Conservation (phyloP, 2,888 invertebrate species). For the Andrena haemorrhoa region DNA sequence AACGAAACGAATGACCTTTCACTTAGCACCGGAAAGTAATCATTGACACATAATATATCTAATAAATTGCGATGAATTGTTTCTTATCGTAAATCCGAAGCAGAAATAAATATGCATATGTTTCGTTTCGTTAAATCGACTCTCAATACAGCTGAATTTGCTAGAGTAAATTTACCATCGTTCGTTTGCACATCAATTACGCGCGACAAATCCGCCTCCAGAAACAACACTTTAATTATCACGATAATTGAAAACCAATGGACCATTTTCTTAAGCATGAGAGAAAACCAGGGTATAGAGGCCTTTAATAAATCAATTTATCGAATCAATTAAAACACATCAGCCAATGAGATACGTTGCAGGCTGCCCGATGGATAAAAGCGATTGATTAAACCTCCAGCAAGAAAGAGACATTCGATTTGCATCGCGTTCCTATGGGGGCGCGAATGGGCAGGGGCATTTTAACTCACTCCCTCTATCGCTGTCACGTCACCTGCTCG, state of each 20-base stretch:
- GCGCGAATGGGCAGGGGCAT: neutral
- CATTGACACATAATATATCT: too few species aligned
- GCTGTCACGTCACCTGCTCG: too few species aligned
- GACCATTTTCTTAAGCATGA: conserved; percentile 1
- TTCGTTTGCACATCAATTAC: conserved; percentile 1
- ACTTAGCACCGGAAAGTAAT: too few species aligned
- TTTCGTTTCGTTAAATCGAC: neutral
- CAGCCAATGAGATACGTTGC: neutral
- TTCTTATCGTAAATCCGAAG: neutral
- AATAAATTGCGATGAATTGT: too few species aligned
- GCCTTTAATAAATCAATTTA: conserved; percentile 29
- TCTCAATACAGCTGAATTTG: neutral
- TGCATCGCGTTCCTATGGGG: neutral
- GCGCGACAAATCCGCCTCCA: neutral
- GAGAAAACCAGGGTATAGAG: conserved; percentile 16
- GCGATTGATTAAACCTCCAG: conserved; percentile 5
- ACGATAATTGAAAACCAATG: conserved; percentile 40
- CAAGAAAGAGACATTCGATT: neutral
- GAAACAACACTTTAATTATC: conserved; percentile 23
- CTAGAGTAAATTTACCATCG: conserved; percentile 13
- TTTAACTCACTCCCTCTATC: neutral
- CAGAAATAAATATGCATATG: neutral
- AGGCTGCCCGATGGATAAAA: neutral
- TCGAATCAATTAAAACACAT: conserved; percentile 10
- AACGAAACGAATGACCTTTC: too few species aligned